Evolutionary conservation across 2,797 vertebrate species (phyloP).

Genomic region (Brachyrhaphis roseni): DNA sequence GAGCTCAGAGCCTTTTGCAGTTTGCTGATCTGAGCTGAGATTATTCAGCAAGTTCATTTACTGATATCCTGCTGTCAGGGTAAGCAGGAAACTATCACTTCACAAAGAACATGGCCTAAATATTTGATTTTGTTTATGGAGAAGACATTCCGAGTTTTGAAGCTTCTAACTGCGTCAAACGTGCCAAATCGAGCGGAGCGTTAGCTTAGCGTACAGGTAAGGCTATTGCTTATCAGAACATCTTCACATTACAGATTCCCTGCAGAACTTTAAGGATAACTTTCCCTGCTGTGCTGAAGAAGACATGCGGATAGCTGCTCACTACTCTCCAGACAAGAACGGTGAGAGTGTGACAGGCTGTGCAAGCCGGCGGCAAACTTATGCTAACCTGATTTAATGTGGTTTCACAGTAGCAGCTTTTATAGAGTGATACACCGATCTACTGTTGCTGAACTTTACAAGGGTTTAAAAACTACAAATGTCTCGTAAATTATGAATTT

Average conservation of each 20-base stretch:
- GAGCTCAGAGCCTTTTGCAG: conserved; percentile 15
- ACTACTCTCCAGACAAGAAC: conserved; percentile 35
- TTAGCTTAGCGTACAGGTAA: conserved; percentile 32
- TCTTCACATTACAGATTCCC: conserved; percentile 24
- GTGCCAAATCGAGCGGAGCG: conserved; percentile 1
- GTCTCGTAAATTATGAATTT: not conserved
- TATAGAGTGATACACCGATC: conserved; percentile 17
- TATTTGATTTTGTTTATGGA: not conserved
- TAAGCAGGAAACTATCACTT: not conserved
- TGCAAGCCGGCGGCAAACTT: conserved; percentile 17
- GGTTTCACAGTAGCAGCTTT: conserved; percentile 16
- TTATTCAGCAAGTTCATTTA: conserved; percentile 7
- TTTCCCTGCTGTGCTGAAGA: conserved; percentile 25
- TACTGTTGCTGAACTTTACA: conserved; percentile 17
- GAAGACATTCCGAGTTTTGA: not conserved
- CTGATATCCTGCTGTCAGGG: not conserved
- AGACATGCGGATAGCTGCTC: conserved; percentile 48
- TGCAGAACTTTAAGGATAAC: conserved; percentile 40
- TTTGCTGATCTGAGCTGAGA: not conserved
- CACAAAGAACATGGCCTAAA: conserved; percentile 1
- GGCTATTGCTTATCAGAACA: conserved; percentile 36
- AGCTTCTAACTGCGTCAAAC: not conserved
- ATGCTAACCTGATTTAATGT: conserved; percentile 33
- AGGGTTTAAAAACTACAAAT: not conserved
- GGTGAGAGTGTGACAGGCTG: conserved; percentile 25